phyloP scores from a whole-genome alignment of 1,140 invertebrate genomes.

The Drosophila arawakana region DNA sequence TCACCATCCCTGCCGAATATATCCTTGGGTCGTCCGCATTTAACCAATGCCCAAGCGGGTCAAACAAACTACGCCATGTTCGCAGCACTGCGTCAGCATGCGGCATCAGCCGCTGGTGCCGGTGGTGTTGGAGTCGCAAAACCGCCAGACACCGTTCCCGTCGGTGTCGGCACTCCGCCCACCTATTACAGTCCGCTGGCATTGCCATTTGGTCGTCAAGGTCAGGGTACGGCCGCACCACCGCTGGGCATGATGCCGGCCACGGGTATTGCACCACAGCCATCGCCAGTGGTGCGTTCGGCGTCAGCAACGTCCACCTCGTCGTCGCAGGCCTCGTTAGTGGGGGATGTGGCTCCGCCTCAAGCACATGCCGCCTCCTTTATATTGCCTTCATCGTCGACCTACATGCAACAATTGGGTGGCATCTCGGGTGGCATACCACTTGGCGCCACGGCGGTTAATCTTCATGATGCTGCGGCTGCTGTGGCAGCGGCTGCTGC shows the following conservation, averaged over 20 bases:
- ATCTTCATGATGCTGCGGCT: conserved; percentile 68
- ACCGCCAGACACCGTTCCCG: conserved; percentile 7
- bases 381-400: conserved; percentile 67
- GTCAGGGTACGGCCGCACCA: conserved; percentile 21
- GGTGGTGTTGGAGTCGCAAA: conserved; percentile 21
- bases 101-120: conserved; percentile 32
- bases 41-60: conserved; percentile 84
- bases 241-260: conserved; percentile 67
- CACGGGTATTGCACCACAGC: conserved; percentile 71
- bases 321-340: conserved; percentile 75
- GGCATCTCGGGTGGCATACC: conserved; percentile 12
- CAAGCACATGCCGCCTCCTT: conserved; percentile 77
- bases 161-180: conserved; percentile 52
- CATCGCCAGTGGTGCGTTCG: conserved; percentile 76
- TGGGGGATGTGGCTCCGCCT: conserved; percentile 78
- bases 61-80: conserved; percentile 68
- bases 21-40: conserved; percentile 93
- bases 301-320: conserved; percentile 81
- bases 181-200: conserved; percentile 75
- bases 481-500: conserved; percentile 60
- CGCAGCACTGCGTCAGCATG: conserved; percentile 75
- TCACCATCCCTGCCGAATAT: conserved; percentile 98
- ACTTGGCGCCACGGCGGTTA: conserved; percentile 53
- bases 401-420: conserved; percentile 65
- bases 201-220: conserved; percentile 59